A percentile compares a stretch with the other conserved stretches of the same genome.
These are phyloP conservation scores for Coluber constrictor DNA, from an alignment of 2,797 vertebrate genomes.

Conservation along the genomic window DNA sequence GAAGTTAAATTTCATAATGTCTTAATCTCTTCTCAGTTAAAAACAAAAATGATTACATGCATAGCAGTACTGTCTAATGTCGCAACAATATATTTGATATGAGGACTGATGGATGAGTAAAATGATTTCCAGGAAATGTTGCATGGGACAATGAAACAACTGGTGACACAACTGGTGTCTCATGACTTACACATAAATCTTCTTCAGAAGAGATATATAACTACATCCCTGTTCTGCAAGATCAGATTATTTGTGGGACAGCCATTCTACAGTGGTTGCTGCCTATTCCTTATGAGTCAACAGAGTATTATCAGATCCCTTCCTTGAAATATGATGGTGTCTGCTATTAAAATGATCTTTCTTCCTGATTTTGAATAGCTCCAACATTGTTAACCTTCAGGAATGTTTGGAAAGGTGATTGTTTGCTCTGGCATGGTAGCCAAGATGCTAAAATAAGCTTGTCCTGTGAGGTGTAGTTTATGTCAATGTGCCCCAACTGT, in stretches of 20 bases:
- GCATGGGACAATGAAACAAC: neutral
- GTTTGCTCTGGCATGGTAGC: too few relatives aligned
- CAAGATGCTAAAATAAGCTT: too few relatives aligned
- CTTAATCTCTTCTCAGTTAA: neutral
- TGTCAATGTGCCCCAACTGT: too few relatives aligned
- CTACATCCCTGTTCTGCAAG: neutral
- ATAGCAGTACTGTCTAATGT: neutral
- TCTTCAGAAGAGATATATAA: neutral
- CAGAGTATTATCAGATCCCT: neutral
- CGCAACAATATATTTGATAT: neutral
- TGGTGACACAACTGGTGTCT: neutral
- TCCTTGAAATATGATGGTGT: neutral
- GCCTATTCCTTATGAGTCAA: neutral
- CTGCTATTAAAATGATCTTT: neutral
- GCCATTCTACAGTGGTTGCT: neutral
- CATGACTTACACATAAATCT: neutral
- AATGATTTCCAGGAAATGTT: neutral
- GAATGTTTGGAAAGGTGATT: too few relatives aligned
- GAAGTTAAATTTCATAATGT: neutral
- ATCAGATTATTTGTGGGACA: neutral
- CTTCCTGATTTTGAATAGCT: too few relatives aligned
- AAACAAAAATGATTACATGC: neutral
- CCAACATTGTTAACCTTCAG: too few relatives aligned
- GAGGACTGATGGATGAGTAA: neutral
- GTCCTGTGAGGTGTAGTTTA: too few relatives aligned